phyloP scores from a whole-genome alignment of 2,888 invertebrate species.

The Tenthredo distinguenda region DNA sequence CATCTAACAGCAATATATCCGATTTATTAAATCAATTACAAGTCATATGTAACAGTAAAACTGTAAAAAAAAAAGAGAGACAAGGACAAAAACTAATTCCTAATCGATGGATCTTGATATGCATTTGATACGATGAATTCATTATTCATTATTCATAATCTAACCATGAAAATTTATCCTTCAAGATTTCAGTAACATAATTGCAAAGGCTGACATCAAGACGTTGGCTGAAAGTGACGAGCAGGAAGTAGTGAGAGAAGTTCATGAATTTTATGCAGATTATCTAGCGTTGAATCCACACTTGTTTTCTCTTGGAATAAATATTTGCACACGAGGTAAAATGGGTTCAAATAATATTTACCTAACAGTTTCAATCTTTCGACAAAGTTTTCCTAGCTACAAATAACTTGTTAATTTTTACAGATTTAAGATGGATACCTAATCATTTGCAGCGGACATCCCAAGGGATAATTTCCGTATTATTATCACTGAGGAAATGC shows the following conservation, averaged over 20 bases:
- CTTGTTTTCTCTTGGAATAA: slow-evolving; percentile 91
- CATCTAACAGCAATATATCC: not conserved
- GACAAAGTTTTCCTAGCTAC: not conserved
- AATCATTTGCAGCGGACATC: slow-evolving; percentile 88
- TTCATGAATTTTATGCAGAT: slow-evolving; percentile 98
- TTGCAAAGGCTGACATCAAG: slow-evolving; percentile 98
- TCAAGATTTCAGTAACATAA: slow-evolving; percentile 97
- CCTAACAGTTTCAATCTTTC: slow-evolving; percentile 31
- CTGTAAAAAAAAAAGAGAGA: not conserved
- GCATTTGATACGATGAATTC: not conserved
- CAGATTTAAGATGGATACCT: slow-evolving; percentile 88
- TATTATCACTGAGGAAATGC: slow-evolving; percentile 94
- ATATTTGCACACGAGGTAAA: slow-evolving; percentile 84
- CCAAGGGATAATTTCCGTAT: slow-evolving; percentile 91
- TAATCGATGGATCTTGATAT: not conserved
- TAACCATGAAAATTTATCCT: slow-evolving; percentile 53
- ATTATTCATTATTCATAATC: not conserved
- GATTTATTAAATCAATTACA: not conserved
- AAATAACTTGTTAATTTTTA: slow-evolving; percentile 52
- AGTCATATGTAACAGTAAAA: not conserved
- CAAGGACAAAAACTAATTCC: not conserved
- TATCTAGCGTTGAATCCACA: slow-evolving; percentile 96
- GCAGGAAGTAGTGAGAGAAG: slow-evolving; percentile 97
- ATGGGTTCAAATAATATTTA: slow-evolving; percentile 35
- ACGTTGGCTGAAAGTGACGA: slow-evolving; percentile 98